These are phyloP conservation scores for Phyllopteryx taeniolatus DNA, from an alignment of 2,113 vertebrate species.

Conservation along the genomic window DNA sequence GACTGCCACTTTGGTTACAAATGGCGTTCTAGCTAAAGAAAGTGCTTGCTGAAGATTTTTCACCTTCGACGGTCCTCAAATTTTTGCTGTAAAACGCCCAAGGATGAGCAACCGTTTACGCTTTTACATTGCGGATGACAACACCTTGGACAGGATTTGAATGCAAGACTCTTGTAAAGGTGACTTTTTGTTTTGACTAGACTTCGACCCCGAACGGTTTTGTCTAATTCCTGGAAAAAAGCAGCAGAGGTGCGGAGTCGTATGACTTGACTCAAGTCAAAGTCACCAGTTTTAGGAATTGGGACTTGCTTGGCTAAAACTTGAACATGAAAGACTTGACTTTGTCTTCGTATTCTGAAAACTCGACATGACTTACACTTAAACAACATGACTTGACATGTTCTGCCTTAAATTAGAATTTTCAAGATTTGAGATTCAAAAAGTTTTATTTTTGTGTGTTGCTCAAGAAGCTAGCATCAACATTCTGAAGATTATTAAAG, in stretches of 20 bases:
- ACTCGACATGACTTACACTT: background rate
- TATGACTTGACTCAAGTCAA: background rate
- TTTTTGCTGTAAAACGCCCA: background rate
- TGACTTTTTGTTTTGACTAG: background rate
- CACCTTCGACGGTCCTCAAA: conserved; percentile 1
- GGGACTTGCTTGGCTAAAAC: background rate
- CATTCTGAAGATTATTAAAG: too few species aligned
- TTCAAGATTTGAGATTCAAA: too few species aligned
- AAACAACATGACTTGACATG: background rate
- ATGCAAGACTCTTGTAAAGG: conserved; percentile 2
- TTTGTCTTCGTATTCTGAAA: background rate
- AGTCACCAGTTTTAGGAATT: background rate
- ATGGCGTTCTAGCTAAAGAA: conserved; percentile 44
- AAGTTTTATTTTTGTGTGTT: background rate
- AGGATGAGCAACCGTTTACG: background rate
- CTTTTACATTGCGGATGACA: conserved; percentile 7
- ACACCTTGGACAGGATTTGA: conserved; percentile 4
- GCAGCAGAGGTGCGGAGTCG: too few species aligned
- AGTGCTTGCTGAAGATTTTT: conserved; percentile 42
- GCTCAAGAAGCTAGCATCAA: background rate
- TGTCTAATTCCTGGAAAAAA: background rate
- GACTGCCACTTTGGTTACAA: conserved; percentile 41
- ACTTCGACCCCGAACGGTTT: background rate
- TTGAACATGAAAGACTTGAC: background rate
- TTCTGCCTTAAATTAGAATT: background rate